Percentiles rank a stretch among this genome's conserved stretches.
These are phyloP conservation scores for Cetonia aurata DNA, from an alignment of 2,888 invertebrate genomes.

Conservation along the genomic window DNA sequence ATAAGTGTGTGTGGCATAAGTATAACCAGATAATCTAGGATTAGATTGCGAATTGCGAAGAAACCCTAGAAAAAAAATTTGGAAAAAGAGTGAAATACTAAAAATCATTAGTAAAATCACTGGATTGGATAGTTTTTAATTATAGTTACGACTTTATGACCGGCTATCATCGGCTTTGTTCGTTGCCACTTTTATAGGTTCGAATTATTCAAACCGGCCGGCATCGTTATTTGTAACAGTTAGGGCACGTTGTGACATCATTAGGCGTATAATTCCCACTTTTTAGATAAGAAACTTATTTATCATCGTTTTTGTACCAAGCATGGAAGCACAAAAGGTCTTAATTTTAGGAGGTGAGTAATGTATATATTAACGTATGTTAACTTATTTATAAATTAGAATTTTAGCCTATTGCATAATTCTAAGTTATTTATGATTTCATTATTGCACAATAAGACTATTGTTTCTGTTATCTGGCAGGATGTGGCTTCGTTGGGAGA, in stretches of 20 bases:
- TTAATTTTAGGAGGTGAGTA: conserved; percentile 59
- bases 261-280: not conserved
- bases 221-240: conserved; percentile 15
- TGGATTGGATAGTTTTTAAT: too few species aligned
- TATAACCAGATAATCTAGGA: too few species aligned
- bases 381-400: conserved; percentile 54
- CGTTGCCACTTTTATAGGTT: conserved; percentile 14
- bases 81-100: not conserved
- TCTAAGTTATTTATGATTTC: conserved; percentile 31
- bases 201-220: conserved; percentile 30
- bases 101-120: not conserved
- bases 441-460: conserved; percentile 20
- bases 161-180: conserved; percentile 12
- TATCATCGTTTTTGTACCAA: not conserved
- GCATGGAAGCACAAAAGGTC: conserved; percentile 58
- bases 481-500: conserved; percentile 94
- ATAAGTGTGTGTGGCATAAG: too few species aligned
- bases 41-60: too few species aligned
- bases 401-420: conserved; percentile 26
- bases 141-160: not conserved
- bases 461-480: conserved; percentile 67
- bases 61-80: not conserved
- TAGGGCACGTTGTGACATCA: conserved; percentile 29
- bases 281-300: conserved; percentile 14
- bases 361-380: conserved; percentile 13